Evolutionary conservation across 2,888 invertebrate genomes (phyloP).

Genomic region (Petrophora chlorosata): DNA sequence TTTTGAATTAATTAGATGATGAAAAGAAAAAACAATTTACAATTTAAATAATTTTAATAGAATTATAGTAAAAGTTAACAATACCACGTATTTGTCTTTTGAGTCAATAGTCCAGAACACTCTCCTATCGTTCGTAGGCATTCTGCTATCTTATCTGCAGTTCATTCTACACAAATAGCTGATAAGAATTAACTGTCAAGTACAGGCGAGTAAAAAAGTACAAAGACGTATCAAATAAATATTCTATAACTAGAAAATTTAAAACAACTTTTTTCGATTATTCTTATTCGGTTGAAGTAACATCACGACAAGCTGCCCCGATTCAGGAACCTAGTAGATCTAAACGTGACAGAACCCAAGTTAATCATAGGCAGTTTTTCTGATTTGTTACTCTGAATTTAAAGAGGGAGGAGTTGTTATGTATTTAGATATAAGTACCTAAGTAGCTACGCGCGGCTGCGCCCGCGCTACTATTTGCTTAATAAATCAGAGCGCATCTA

Average conservation of each 20-base stretch:
- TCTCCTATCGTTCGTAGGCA: conserved; percentile 23
- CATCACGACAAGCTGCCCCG: no score
- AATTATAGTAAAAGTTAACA: background rate
- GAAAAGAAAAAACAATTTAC: no score
- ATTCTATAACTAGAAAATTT: background rate
- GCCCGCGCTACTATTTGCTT: no score
- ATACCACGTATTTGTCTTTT: background rate
- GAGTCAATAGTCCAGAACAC: conserved; percentile 19
- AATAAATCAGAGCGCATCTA: no score
- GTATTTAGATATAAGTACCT: no score
- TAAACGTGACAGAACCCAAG: no score
- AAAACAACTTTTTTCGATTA: background rate
- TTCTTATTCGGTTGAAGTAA: background rate
- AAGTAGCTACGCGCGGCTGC: no score
- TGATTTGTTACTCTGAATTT: no score
- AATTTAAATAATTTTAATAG: background rate
- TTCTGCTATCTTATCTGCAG: conserved; percentile 63
- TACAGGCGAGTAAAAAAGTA: conserved; percentile 38
- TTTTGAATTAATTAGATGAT: no score
- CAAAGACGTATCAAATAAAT: background rate
- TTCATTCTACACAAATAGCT: conserved; percentile 74
- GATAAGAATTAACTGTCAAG: conserved; percentile 53
- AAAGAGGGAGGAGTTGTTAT: no score
- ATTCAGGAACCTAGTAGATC: no score
- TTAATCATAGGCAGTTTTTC: no score